Evolutionary conservation across 2,888 invertebrate genomes (phyloP), one percentile per base, ranked within the genome.

Genomic region (Scaptomyza reducta): DNA sequence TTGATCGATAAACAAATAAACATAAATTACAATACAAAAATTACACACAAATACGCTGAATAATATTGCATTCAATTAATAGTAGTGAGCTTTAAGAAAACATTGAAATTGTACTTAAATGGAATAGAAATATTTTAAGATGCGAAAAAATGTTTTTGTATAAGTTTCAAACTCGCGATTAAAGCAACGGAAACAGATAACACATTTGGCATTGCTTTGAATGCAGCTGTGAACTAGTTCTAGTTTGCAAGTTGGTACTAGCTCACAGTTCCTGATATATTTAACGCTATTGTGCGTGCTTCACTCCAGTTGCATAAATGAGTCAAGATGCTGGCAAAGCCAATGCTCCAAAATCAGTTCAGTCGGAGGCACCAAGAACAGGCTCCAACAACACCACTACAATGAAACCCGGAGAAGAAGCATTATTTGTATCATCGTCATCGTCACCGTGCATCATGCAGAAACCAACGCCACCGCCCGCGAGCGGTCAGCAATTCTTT

Each of bases 251-350:
- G 18, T 27, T 38, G 35, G 27, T 18, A 47, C 38, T 40, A 45
- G 62, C 14, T 55, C 40, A 55, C 9, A 60, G 16, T 6, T 49
- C 18, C n/a, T n/a, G 14, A 16, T 25, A 41, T 25, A 6, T 35
- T 27, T 11, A 44, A 25, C 18, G 47, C 69, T 81, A 70, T 57
- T 54, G 18, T 51, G 70, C 70, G 68, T 29, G 69, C 25, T 33
- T 53, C 33, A 38, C 42, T 46, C 9, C 27, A 50, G 33, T 33
- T 56, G 35, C 40, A 27, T 68, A 79, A 91, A 91, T 91, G 91
- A 90, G 88, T 88, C 90, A 91, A 83, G 87, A 91, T 91, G 91
- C 76, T 62, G 79, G 64, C 74, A 89, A 81, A 59, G 65, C 71
- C 38, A 41, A 40, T 10, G 41, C 29, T 54, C 11, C 51, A 40